phyloP scores from a whole-genome alignment of 2,888 invertebrate species.

The Quadroppia sp. region DNA sequence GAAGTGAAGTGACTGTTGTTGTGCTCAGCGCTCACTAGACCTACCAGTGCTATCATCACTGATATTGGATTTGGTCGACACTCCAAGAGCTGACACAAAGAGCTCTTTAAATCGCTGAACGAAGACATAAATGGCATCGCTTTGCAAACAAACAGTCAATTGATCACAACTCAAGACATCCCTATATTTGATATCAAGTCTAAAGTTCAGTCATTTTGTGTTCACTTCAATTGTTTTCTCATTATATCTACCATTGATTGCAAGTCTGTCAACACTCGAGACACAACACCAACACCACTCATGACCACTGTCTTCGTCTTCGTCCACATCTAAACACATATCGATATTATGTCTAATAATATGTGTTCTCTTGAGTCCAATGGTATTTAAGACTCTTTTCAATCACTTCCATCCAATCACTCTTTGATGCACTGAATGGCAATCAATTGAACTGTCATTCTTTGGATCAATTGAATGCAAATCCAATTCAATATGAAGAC shows the following conservation, averaged over 20 bases:
- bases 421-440: neutral
- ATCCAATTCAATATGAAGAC: neutral
- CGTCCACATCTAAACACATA: neutral
- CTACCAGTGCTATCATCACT: constrained; percentile 17
- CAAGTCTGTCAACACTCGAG: neutral
- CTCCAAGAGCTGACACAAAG: constrained; percentile 4
- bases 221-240: neutral
- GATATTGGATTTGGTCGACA: neutral
- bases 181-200: constrained; percentile 8
- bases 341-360: constrained; percentile 12
- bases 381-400: neutral
- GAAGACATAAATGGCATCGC: constrained; percentile 23
- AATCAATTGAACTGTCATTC: neutral
- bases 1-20: neutral
- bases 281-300: neutral
- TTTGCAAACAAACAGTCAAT: constrained; percentile 1
- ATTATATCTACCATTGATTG: neutral
- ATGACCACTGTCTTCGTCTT: neutral
- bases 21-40: neutral
- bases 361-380: constrained; percentile 35
- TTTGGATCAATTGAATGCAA: neutral
- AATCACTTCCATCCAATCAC: neutral
- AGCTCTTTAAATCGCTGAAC: constrained; percentile 11
- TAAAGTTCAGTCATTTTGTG: constrained; percentile 10
- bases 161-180: constrained; percentile 2